Percentiles rank a stretch among this genome's conserved stretches.
Evolutionary conservation across 1,140 invertebrate genomes (phyloP).

Genomic region (Euwallacea fornicatus): DNA sequence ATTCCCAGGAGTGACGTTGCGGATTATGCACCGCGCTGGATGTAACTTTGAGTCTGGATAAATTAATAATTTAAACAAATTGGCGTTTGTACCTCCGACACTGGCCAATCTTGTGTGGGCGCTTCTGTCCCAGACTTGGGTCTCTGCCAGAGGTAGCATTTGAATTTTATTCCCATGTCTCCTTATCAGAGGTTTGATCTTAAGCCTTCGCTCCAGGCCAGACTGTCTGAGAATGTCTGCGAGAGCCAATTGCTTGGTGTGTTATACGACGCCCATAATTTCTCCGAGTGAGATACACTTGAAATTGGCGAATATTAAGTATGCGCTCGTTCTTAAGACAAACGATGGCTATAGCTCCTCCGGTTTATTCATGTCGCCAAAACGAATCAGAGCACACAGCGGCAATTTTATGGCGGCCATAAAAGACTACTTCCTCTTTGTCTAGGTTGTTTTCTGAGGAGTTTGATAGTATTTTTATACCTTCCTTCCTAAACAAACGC

Average conservation of each 20-base stretch:
- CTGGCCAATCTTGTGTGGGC: too few relatives aligned
- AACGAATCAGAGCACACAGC: slow-evolving; percentile 13
- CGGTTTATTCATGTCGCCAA: slow-evolving; percentile 10
- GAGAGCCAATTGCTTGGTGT: background rate
- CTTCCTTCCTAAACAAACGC: slow-evolving; percentile 37
- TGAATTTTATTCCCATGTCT: background rate
- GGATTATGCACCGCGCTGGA: slow-evolving; percentile 8
- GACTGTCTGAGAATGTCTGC: background rate
- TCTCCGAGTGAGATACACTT: too few relatives aligned
- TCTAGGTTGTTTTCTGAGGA: slow-evolving; percentile 27
- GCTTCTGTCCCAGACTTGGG: background rate
- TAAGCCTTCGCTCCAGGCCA: background rate
- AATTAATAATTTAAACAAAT: background rate
- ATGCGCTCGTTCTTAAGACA: too few relatives aligned
- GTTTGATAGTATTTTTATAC: slow-evolving; percentile 38
- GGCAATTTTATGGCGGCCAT: slow-evolving; percentile 15
- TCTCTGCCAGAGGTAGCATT: background rate
- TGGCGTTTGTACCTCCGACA: too few relatives aligned
- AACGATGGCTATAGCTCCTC: slow-evolving; percentile 16
- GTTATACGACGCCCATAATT: too few relatives aligned
- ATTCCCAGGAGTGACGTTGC: slow-evolving; percentile 12
- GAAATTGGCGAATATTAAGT: too few relatives aligned
- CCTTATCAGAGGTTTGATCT: background rate
- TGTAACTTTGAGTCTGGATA: slow-evolving; percentile 10
- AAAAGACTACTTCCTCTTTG: slow-evolving; percentile 36